Evolutionary conservation across 2,113 vertebrate species (phyloP).

Genomic region (Shinisaurus crocodilurus): DNA sequence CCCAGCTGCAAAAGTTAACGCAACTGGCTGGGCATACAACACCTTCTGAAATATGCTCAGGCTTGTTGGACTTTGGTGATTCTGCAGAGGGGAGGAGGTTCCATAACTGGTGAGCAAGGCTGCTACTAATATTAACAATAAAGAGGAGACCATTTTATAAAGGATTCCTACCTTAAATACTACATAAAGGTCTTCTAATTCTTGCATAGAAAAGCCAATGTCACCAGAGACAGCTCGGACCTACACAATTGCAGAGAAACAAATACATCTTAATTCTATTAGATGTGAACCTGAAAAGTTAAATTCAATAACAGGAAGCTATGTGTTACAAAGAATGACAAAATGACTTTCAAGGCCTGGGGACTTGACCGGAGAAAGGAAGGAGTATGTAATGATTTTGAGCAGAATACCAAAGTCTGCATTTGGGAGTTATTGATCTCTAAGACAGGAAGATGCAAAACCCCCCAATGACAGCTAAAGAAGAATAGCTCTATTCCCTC

Average conservation of each 20-base stretch:
- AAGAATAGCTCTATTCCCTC: slow-evolving; percentile 30
- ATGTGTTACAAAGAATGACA: background rate
- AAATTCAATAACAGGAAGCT: background rate
- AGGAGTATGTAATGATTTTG: slow-evolving; percentile 2
- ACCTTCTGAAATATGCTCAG: background rate
- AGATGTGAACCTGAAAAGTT: background rate
- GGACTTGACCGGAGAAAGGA: background rate
- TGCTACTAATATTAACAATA: background rate
- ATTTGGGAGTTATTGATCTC: slow-evolving; percentile 21
- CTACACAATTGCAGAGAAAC: slow-evolving; percentile 66
- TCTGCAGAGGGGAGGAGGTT: background rate
- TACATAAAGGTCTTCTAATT: slow-evolving; percentile 93
- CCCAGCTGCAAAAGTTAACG: background rate
- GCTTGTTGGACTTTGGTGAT: background rate
- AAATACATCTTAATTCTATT: background rate
- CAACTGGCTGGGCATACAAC: background rate
- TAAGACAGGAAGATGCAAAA: slow-evolving; percentile 30
- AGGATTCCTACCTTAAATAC: slow-evolving; percentile 90
- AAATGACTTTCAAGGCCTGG: background rate
- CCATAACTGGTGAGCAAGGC: background rate
- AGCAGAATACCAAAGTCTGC: background rate
- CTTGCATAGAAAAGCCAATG: slow-evolving; percentile 92
- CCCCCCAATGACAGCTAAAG: slow-evolving; percentile 9
- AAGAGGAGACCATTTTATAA: background rate
- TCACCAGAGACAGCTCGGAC: slow-evolving; percentile 94